Conservation (phyloP, 30 jellyfish, hydroid and myxozoan species). For the Pseudorhiza aurosa region DNA sequence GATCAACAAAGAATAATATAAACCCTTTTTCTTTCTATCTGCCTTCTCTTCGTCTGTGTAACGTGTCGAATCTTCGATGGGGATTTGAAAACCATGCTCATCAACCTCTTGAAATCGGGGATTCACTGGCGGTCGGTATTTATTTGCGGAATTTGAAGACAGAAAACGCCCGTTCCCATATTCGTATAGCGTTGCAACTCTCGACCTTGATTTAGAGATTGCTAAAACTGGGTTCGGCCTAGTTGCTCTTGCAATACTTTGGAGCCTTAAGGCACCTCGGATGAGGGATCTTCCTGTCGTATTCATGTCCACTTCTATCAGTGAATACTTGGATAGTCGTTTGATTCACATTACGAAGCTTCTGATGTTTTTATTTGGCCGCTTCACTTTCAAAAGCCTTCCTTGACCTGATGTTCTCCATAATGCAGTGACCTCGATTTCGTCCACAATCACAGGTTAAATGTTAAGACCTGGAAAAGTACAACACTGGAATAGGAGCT, state of each 20-base stretch:
- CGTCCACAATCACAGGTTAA: too few species aligned
- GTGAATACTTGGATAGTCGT: not conserved
- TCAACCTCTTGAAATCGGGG: slow-evolving; percentile 2
- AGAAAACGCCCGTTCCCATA: not conserved
- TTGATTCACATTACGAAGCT: too few species aligned
- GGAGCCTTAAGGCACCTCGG: not conserved
- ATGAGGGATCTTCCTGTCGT: not conserved
- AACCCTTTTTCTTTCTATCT: slow-evolving; percentile 46
- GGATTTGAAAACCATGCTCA: slow-evolving; percentile 35
- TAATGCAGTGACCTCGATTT: too few species aligned
- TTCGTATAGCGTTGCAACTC: not conserved
- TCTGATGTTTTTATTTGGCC: too few species aligned
- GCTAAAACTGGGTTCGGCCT: slow-evolving; percentile 11
- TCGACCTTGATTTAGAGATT: not conserved
- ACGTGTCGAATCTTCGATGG: slow-evolving; percentile 38
- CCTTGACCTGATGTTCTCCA: too few species aligned
- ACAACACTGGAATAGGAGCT: too few species aligned
- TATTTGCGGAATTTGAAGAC: not conserved
- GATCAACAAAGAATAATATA: slow-evolving; percentile 60
- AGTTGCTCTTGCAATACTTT: not conserved
- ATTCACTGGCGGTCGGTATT: too few species aligned
- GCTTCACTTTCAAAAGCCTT: too few species aligned
- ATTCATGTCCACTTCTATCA: not conserved
- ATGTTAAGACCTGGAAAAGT: too few species aligned
- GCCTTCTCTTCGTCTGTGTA: slow-evolving; percentile 60